A percentile compares a stretch with the other conserved stretches of the same genome.
Conservation (phyloP, 2,113 vertebrate genomes). For the Rallus limicola region DNA sequence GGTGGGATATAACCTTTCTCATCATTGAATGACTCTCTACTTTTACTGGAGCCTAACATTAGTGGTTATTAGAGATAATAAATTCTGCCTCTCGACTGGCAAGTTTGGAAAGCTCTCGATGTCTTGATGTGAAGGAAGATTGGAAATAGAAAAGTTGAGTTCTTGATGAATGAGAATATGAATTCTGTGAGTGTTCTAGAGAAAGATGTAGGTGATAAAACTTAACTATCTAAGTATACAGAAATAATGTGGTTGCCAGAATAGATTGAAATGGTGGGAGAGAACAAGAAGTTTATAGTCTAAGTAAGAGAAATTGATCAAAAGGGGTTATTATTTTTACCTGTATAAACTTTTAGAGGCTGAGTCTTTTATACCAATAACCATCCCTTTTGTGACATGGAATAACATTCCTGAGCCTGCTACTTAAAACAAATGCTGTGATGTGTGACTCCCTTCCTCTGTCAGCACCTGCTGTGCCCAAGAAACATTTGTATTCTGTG, state of each 20-base stretch:
- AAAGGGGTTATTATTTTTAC: background rate
- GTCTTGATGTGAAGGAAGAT: background rate
- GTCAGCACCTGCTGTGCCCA: background rate
- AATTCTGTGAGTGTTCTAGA: background rate
- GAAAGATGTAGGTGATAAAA: background rate
- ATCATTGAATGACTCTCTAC: background rate
- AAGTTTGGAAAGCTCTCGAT: background rate
- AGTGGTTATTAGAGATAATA: background rate
- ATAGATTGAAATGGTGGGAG: background rate
- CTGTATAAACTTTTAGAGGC: background rate
- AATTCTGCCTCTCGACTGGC: background rate
- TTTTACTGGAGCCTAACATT: background rate
- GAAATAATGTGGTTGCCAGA: background rate
- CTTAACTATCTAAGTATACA: background rate
- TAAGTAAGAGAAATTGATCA: background rate
- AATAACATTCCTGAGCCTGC: background rate
- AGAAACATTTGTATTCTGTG: background rate
- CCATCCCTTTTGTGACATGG: background rate
- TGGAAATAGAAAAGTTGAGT: background rate
- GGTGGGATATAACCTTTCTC: background rate
- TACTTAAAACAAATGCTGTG: background rate
- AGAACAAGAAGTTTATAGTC: background rate
- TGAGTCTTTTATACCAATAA: background rate
- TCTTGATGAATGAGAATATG: background rate
- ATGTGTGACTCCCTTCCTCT: background rate